Base-by-base conservation (phyloP, 2,888 invertebrate genomes). In the Dorcus hopei region DNA sequence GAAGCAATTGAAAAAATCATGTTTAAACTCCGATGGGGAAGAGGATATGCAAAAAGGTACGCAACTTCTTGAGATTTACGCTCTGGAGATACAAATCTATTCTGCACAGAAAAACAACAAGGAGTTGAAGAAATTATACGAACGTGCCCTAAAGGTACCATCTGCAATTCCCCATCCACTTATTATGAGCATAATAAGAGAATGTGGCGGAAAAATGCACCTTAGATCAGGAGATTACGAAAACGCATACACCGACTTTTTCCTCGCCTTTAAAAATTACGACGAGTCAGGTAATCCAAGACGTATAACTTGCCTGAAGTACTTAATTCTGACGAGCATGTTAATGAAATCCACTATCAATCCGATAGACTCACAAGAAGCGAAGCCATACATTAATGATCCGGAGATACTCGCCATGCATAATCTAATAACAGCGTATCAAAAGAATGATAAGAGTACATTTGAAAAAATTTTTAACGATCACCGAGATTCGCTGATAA, bases 181-280 rank as follows among this genome's bases (percentile, higher is more conserved):
- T 38, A 98, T 99, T 70, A 97, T 99, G 97, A 98, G 99, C 43
- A 96, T 98, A 23, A 99, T 99, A 62, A 66, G 74, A 86, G 98
- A 99, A 80, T 99, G 98, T 78, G 98, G 98, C 5, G 99, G 99
- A 0, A 99, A 99, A 80, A 99, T 99, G 99, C 98, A 99, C 80
- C 81, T 99, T 49, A 86, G 98, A 40, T 96, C 97, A 79, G 96
- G 95, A 5, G 96, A 98, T 79, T 99, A 97, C 78, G 97, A 97
- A 75, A 93, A 95, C 77, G 98, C 99, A 1, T 98, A 99, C 80
- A 97, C 97, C 3, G 98, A 99, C 78, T 99, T 99, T 80, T 99
- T 99, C 78, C 98, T 99, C 79, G 97, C 98, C 2, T 98, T 98
- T 77, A 97, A 97, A 80, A 99, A 98, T 78, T 99, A 98, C 76